Percentiles rank a stretch among this genome's conserved stretches.
phyloP scores from a whole-genome alignment of 1,140 invertebrate species.

The Drosophila lacertosa region DNA sequence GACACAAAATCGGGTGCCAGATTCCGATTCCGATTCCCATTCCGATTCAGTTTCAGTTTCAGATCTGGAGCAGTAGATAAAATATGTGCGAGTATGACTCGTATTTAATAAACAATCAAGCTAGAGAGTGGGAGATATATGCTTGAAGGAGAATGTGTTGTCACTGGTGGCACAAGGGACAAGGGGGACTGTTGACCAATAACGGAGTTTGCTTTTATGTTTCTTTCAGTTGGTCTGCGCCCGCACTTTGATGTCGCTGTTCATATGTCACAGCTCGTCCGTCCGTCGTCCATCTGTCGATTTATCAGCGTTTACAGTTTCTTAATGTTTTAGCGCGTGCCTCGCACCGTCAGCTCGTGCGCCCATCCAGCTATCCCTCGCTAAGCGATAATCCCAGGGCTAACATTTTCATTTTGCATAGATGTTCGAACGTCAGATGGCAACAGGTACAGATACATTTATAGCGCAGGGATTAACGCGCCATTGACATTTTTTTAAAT shows the following conservation, averaged over 20 bases:
- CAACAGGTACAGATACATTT: slow-evolving; percentile 31
- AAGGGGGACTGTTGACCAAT: slow-evolving; percentile 13
- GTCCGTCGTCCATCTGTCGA: slow-evolving; percentile 44
- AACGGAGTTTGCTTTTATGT: slow-evolving; percentile 3
- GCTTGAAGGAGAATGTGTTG: slow-evolving; percentile 23
- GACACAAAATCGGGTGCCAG: slow-evolving; percentile 63
- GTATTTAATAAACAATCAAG: slow-evolving; percentile 60
- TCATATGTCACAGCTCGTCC: slow-evolving; percentile 12
- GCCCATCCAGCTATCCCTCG: slow-evolving; percentile 25
- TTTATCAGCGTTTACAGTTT: slow-evolving; percentile 73
- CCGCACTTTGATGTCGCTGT: slow-evolving; percentile 16
- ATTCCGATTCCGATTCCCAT: slow-evolving; percentile 42
- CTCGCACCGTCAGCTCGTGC: slow-evolving; percentile 60
- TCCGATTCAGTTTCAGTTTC: slow-evolving; percentile 37
- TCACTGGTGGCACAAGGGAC: background rate
- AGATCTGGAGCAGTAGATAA: slow-evolving; percentile 76
- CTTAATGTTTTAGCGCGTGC: slow-evolving; percentile 73
- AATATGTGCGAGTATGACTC: slow-evolving; percentile 57
- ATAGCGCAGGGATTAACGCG: slow-evolving; percentile 40
- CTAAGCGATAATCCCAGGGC: slow-evolving; percentile 56
- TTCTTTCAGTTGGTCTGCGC: slow-evolving; percentile 1
- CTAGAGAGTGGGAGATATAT: slow-evolving; percentile 5
- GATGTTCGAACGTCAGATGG: slow-evolving; percentile 14
- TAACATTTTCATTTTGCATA: slow-evolving; percentile 70
- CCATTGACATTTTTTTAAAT: slow-evolving; percentile 49